phyloP scores from a whole-genome alignment of 2,888 invertebrate genomes.

The Trisateles emortualis region DNA sequence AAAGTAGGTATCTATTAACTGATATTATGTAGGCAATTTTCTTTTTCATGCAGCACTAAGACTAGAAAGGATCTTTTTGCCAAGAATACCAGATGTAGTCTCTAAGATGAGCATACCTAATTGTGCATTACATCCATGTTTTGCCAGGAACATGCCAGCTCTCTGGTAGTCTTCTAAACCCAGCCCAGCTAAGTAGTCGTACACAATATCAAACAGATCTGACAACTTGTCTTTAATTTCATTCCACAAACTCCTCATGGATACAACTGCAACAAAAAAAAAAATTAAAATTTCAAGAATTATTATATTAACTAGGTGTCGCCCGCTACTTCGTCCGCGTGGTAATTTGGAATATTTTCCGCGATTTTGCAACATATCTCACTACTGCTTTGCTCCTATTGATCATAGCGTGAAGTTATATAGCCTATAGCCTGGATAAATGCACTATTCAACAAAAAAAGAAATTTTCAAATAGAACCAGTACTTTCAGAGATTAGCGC shows the following conservation, averaged over 20 bases:
- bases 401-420: too few relatives aligned
- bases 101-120: constrained; percentile 70
- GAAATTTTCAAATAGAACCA: too few relatives aligned
- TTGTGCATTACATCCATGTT: constrained; percentile 53
- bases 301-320: too few relatives aligned
- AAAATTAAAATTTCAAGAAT: too few relatives aligned
- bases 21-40: not conserved
- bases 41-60: constrained; percentile 50
- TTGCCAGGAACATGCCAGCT: constrained; percentile 63
- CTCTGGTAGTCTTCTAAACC: constrained; percentile 72
- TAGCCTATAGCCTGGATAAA: too few relatives aligned
- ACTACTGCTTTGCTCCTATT: too few relatives aligned
- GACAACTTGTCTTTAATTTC: constrained; percentile 67
- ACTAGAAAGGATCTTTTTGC: constrained; percentile 72
- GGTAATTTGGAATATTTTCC: too few relatives aligned
- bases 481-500: too few relatives aligned
- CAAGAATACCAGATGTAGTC: constrained; percentile 64
- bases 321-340: too few relatives aligned
- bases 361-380: too few relatives aligned
- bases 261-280: constrained; percentile 60
- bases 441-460: too few relatives aligned
- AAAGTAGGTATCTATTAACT: too few relatives aligned
- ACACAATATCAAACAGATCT: constrained; percentile 75
- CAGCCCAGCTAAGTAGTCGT: constrained; percentile 75
- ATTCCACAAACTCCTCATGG: constrained; percentile 76